These are phyloP conservation scores for Belgica antarctica DNA, from an alignment of 2,888 invertebrate species.

Conservation along the genomic window DNA sequence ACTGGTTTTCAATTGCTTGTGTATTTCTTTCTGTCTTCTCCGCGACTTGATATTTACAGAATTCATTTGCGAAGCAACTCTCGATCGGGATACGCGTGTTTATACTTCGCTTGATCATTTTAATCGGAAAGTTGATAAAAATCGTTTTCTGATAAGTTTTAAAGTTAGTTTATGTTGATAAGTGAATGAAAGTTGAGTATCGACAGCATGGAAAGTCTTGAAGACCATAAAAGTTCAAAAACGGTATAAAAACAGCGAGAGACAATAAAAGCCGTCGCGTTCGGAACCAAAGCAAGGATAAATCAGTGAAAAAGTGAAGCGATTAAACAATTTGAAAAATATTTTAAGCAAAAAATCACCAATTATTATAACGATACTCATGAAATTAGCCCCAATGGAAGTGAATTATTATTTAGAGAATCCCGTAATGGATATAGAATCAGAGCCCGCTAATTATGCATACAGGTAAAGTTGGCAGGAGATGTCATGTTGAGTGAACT, in stretches of 20 bases:
- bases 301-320: constrained; percentile 11
- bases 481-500: neutral
- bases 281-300: neutral
- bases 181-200: neutral
- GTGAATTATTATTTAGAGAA: constrained; percentile 43
- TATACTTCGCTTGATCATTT: constrained; percentile 23
- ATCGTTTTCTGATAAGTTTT: neutral
- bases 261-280: constrained; percentile 12
- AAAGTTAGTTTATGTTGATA: neutral
- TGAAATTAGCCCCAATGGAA: constrained; percentile 42
- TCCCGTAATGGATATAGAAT: constrained; percentile 42
- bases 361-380: constrained; percentile 8
- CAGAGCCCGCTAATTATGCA: constrained; percentile 39
- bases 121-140: constrained; percentile 12
- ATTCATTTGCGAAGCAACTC: constrained; percentile 34
- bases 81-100: constrained; percentile 38
- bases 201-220: neutral
- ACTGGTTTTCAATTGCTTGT: constrained; percentile 33
- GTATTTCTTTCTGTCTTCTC: constrained; percentile 25
- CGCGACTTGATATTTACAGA: neutral
- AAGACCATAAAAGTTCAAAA: neutral
- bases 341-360: neutral
- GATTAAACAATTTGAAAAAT: constrained; percentile 17
- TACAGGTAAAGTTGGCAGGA: constrained; percentile 33
- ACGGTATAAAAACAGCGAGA: neutral